Evolutionary conservation across 1,140 invertebrate species (phyloP).

Genomic region (Metopolophium dirhodum): DNA sequence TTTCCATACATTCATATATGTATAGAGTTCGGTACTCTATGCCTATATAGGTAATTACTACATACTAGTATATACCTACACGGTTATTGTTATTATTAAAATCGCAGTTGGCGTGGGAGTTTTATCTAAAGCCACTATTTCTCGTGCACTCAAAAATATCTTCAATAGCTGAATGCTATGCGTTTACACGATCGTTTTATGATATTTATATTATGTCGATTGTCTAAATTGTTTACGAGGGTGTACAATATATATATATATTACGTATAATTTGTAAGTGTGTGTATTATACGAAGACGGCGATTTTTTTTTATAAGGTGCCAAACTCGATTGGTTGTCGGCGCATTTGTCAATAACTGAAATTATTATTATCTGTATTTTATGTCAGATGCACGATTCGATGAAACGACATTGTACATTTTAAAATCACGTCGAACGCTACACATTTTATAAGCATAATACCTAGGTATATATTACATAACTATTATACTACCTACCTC

Average conservation of each 20-base stretch:
- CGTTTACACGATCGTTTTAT: neutral
- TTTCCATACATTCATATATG: neutral
- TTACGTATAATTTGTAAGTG: neutral
- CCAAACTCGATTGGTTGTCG: neutral
- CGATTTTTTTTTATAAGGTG: neutral
- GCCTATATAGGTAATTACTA: neutral
- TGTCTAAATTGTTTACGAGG: neutral
- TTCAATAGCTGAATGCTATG: neutral
- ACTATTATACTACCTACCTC: neutral
- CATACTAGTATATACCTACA: neutral
- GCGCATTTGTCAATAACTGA: neutral
- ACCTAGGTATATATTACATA: too few species aligned
- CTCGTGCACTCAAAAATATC: neutral
- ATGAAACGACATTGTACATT: neutral
- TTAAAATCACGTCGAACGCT: neutral
- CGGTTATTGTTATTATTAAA: neutral
- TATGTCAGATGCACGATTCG: neutral
- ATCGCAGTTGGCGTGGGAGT: neutral
- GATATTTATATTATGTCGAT: neutral
- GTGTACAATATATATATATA: neutral
- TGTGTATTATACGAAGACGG: neutral
- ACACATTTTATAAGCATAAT: neutral
- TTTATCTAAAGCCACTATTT: neutral
- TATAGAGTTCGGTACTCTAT: too few species aligned
- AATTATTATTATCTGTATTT: neutral